Evolutionary conservation across 2,113 vertebrate species (phyloP).

Genomic region (Choloepus hoffmanni): DNA sequence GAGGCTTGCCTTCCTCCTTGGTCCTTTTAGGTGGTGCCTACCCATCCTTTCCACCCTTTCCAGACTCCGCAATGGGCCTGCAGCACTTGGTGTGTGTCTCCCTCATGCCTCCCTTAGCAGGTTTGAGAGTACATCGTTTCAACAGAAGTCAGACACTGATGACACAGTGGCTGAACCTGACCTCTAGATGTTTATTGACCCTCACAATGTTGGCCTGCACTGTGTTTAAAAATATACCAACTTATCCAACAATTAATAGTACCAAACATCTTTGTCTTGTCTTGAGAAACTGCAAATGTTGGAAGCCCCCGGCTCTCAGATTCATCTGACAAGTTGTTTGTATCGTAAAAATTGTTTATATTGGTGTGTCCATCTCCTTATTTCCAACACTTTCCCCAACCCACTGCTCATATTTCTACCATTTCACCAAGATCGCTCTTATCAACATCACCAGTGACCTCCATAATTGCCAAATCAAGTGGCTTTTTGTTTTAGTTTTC

Average conservation of each 20-base stretch:
- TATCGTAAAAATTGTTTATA: not conserved
- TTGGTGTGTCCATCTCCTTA: not conserved
- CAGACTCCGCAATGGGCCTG: not conserved
- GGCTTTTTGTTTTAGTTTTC: not conserved
- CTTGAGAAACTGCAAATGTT: conserved; percentile 4
- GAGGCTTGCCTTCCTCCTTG: not conserved
- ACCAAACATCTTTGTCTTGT: not conserved
- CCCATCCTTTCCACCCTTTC: not conserved
- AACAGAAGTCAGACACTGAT: not conserved
- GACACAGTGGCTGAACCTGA: not conserved
- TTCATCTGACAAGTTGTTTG: not conserved
- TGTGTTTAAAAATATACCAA: not conserved
- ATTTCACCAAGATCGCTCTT: not conserved
- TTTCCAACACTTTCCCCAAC: not conserved
- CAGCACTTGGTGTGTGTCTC: not conserved
- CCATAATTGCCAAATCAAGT: not conserved
- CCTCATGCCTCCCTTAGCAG: not conserved
- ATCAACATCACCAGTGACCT: not conserved
- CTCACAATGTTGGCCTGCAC: not conserved
- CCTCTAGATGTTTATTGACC: not conserved
- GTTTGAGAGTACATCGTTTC: not conserved
- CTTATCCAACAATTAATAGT: not conserved
- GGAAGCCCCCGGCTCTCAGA: not conserved
- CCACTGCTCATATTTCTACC: not conserved
- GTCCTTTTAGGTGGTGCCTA: not conserved